A percentile compares a stretch with the other conserved stretches of the same genome.
phyloP scores from a whole-genome alignment of 2,797 vertebrate species.

The Miichthys miiuy region DNA sequence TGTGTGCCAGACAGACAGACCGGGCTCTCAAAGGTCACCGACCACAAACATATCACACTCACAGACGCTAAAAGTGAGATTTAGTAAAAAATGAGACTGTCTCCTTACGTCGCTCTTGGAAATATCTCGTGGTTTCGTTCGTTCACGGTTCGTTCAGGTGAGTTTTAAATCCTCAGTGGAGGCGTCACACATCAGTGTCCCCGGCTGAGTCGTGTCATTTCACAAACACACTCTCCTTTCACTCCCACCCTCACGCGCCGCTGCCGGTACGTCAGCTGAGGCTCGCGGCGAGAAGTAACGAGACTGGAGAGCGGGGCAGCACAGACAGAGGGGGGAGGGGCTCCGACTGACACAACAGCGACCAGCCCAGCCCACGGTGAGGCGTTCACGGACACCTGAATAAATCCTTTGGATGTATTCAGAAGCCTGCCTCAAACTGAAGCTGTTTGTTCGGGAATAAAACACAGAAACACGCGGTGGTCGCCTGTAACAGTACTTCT shows the following conservation, averaged over 20 bases:
- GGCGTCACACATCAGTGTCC: constrained; percentile 5
- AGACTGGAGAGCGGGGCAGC: neutral
- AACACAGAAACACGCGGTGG: neutral
- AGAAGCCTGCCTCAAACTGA: neutral
- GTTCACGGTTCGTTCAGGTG: constrained; percentile 20
- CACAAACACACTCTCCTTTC: neutral
- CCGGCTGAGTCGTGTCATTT: neutral
- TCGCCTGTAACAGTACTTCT: too few species aligned
- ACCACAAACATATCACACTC: neutral
- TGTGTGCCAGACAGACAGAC: neutral
- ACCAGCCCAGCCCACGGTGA: constrained; percentile 33
- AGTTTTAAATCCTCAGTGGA: constrained; percentile 26
- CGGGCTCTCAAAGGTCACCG: neutral
- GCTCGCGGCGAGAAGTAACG: neutral
- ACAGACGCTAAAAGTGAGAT: neutral
- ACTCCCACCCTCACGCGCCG: too few species aligned
- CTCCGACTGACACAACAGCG: neutral
- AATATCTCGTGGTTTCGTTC: neutral
- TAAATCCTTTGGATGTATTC: neutral
- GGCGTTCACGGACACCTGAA: constrained; percentile 54
- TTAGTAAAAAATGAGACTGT: neutral
- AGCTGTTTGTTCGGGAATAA: neutral
- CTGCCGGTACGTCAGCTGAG: neutral
- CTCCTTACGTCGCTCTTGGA: constrained; percentile 49
- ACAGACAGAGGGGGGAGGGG: neutral